Base-by-base conservation (phyloP, 2,888 invertebrate species). In the Oxycera nigricornis region DNA sequence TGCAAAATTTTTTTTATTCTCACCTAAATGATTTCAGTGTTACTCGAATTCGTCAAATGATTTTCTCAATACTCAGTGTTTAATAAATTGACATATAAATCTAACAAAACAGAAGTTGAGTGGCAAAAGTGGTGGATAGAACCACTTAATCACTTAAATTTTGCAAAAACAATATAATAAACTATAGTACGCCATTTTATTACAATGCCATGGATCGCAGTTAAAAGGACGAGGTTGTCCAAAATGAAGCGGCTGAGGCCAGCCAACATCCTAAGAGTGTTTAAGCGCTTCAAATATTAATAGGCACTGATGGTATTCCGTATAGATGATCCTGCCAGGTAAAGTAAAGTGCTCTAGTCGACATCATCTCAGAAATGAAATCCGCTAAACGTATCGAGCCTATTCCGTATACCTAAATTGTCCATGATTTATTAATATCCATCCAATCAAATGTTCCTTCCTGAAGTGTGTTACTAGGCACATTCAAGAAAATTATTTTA, bases 21-120 rank as follows among this genome's bases (percentile, higher is more conserved):
- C 78, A 77, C 79, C 79, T 79, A 80, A 80, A 79, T 79, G 78
- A 80, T 80, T 80, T 80, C 80, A 80, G 80, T 79, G 79, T 78
- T 77, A 78, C 76, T 77, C 77, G 78, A 78, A 78, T 80, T 76
- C 78, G 74, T 79, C 78, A 79, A 77, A 78, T 76, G 75, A 72
- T 75, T 77, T 77, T 76, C 77, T 78, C 78, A 78, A 77, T 77
- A 73, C 41, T 73, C 59, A 72, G 72, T 62, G 73, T 62, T 55
- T 26, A 52, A 73, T 35, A 52, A 65, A 62, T 59, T 59, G 9
- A 62, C 46, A 72, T 57, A 59, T 11, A 30, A 31, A 61, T 46
- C 26, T 62, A 61, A 61, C 17, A 73, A 73, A 62, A 74, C 35
- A 52, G n/a, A 57, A 26, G 57, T 50, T 50, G 30, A 50, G 31